Conservation (phyloP, 2,888 invertebrate species). For the Argyresthia albistria region DNA sequence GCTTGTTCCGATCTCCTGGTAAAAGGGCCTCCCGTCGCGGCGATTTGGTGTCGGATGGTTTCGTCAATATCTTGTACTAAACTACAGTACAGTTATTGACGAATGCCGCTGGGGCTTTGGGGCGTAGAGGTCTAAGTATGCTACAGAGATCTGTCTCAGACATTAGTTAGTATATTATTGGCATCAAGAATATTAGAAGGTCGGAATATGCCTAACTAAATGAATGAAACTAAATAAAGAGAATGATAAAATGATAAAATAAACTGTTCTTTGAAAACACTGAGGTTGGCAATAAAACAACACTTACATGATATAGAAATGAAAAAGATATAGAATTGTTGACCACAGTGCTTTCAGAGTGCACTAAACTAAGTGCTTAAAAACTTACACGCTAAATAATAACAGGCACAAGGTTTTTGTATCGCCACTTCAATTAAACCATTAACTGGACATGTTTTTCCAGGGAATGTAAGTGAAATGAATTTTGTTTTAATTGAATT, state of each 20-base stretch:
- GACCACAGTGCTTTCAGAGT: slow-evolving; percentile 24
- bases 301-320: neutral
- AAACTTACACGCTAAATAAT: slow-evolving; percentile 39
- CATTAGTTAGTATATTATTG: neutral
- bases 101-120: no score
- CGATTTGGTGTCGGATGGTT: no score
- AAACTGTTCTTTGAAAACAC: slow-evolving; percentile 32
- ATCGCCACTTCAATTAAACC: slow-evolving; percentile 57
- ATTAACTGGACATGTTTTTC: slow-evolving; percentile 52
- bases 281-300: no score
- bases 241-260: slow-evolving; percentile 42
- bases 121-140: no score
- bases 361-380: slow-evolving; percentile 55
- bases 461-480: slow-evolving; percentile 29
- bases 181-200: slow-evolving; percentile 26
- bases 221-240: slow-evolving; percentile 40
- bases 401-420: slow-evolving; percentile 57
- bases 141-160: no score
- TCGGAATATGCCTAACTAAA: slow-evolving; percentile 41
- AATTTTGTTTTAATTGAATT: slow-evolving; percentile 15
- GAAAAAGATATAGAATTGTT: neutral
- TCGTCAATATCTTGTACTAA: no score
- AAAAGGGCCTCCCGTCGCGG: no score
- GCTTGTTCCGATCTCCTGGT: neutral
- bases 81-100: no score